phyloP scores from a whole-genome alignment of 2,797 vertebrate genomes.

The Nyctalus aviator region DNA sequence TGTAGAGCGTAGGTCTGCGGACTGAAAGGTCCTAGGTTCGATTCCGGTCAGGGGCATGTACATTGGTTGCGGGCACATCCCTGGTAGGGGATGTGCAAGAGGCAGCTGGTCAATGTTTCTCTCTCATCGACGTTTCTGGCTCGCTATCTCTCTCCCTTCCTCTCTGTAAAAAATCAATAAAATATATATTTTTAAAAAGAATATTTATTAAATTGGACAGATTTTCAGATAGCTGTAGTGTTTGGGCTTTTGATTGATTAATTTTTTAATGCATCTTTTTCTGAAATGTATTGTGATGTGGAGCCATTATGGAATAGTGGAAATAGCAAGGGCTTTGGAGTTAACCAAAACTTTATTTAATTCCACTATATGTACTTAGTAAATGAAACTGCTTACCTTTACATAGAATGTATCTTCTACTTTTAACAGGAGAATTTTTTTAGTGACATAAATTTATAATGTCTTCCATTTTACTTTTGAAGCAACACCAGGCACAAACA shows the following conservation, averaged over 20 bases:
- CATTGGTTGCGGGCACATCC: too few species aligned
- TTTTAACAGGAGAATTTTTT: conserved; percentile 47
- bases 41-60: too few species aligned
- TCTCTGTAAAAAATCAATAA: too few species aligned
- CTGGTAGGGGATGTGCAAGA: too few species aligned
- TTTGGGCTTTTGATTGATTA: conserved; percentile 44
- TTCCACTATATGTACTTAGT: not conserved
- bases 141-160: too few species aligned
- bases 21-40: too few species aligned
- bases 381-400: conserved; percentile 11
- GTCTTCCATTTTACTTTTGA: conserved; percentile 46
- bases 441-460: not conserved
- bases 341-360: conserved; percentile 5
- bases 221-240: not conserved
- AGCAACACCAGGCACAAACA: not conserved
- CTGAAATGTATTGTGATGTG: conserved; percentile 32
- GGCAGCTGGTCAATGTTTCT: too few species aligned
- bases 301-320: not conserved
- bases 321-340: not conserved
- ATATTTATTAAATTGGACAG: not conserved
- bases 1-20: too few species aligned
- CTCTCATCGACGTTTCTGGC: too few species aligned
- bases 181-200: not conserved
- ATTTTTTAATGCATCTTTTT: not conserved
- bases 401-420: not conserved